A percentile compares a stretch with the other conserved stretches of the same genome.
Evolutionary conservation across 1,140 invertebrate species (phyloP).

Genomic region (Tachypleus tridentatus): DNA sequence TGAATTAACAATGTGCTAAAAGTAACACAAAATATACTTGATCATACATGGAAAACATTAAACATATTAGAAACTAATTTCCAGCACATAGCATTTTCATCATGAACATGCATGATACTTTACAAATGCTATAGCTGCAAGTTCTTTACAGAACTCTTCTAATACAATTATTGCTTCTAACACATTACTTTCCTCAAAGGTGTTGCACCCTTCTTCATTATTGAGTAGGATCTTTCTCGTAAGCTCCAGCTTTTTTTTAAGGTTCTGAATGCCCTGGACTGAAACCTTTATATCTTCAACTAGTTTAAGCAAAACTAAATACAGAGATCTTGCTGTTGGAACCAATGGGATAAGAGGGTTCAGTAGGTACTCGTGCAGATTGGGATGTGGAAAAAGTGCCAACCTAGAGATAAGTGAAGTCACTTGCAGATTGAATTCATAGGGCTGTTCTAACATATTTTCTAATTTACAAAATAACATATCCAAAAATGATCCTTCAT

Average conservation of each 20-base stretch:
- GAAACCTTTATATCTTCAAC: constrained; percentile 41
- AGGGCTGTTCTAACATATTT: constrained; percentile 52
- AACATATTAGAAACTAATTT: too few species aligned
- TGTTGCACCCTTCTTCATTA: constrained; percentile 41
- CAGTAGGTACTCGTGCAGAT: constrained; percentile 62
- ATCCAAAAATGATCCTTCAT: constrained; percentile 57
- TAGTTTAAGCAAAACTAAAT: constrained; percentile 49
- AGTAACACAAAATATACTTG: too few species aligned
- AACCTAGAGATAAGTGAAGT: constrained; percentile 61
- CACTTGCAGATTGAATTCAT: constrained; percentile 63
- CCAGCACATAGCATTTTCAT: neutral
- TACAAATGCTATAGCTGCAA: constrained; percentile 68
- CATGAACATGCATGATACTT: constrained; percentile 53
- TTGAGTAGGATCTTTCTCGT: constrained; percentile 51
- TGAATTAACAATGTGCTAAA: too few species aligned
- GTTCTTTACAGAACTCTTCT: constrained; percentile 74
- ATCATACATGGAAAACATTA: too few species aligned
- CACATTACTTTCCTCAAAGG: constrained; percentile 30
- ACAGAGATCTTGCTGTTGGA: constrained; percentile 48
- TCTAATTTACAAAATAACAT: constrained; percentile 56
- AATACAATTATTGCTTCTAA: constrained; percentile 62
- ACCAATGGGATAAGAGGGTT: constrained; percentile 52
- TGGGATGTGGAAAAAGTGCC: constrained; percentile 58
- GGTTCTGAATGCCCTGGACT: constrained; percentile 46
- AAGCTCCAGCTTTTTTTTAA: constrained; percentile 46